phyloP scores from a whole-genome alignment of 2,113 vertebrate genomes.

The Mola mola region DNA sequence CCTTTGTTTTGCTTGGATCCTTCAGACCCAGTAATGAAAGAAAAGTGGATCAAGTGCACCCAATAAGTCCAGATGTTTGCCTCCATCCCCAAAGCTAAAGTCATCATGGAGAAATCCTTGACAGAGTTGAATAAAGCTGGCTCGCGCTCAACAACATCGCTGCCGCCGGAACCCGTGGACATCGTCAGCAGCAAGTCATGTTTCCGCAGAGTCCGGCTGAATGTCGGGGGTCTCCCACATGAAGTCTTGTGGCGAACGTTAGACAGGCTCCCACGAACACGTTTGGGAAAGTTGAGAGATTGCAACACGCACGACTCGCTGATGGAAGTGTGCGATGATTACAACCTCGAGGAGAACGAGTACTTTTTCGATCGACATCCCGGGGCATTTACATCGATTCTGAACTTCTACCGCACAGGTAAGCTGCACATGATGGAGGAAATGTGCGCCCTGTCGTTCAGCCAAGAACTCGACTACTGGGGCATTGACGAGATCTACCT shows the following conservation, averaged over 20 bases:
- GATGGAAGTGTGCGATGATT: slow-evolving; percentile 97
- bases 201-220: slow-evolving; percentile 93
- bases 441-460: slow-evolving; percentile 99
- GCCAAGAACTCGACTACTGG: slow-evolving; percentile 99
- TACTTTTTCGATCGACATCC: slow-evolving; percentile 99
- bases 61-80: slow-evolving; percentile 57
- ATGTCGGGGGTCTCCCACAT: slow-evolving; percentile 96
- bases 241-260: slow-evolving; percentile 98
- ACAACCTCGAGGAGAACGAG: slow-evolving; percentile 96
- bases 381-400: slow-evolving; percentile 96
- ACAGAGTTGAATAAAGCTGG: slow-evolving; percentile 91
- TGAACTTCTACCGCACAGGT: slow-evolving; percentile 98
- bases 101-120: slow-evolving; percentile 85
- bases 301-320: slow-evolving; percentile 94
- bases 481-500: slow-evolving; percentile 98
- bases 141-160: slow-evolving; percentile 91
- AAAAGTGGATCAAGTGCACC: slow-evolving; percentile 79
- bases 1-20: slow-evolving; percentile 43
- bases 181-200: slow-evolving; percentile 94
- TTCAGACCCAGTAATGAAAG: slow-evolving; percentile 86
- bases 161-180: slow-evolving; percentile 95
- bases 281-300: slow-evolving; percentile 93
- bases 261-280: slow-evolving; percentile 94
- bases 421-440: slow-evolving; percentile 99
- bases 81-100: slow-evolving; percentile 51